These are phyloP conservation scores for Protonibea diacanthus DNA, from an alignment of 2,797 vertebrate genomes.

Conservation along the genomic window DNA sequence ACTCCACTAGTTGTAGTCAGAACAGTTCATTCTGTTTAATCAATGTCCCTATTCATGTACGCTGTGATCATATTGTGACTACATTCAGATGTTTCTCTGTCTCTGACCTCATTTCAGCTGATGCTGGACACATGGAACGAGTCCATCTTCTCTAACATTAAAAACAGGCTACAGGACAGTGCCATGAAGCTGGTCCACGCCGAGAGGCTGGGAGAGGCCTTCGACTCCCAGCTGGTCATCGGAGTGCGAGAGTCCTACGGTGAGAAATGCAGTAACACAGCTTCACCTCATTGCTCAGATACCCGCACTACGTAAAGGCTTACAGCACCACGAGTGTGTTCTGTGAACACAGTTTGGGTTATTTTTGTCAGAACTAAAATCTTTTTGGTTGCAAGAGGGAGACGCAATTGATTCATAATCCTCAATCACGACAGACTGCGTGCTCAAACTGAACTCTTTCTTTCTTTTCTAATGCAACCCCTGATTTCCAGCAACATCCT, in stretches of 20 bases:
- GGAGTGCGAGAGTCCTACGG: constrained; percentile 97
- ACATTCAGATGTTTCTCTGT: not conserved
- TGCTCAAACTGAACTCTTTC: not conserved
- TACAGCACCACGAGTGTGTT: not conserved
- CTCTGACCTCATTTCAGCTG: constrained; percentile 80
- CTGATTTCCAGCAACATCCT: too few relatives aligned
- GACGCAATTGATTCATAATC: not conserved
- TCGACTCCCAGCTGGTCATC: constrained; percentile 97
- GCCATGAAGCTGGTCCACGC: constrained; percentile 98
- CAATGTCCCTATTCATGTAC: not conserved
- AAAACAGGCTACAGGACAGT: constrained; percentile 96
- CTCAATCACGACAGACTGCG: too few relatives aligned
- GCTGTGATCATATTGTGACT: not conserved
- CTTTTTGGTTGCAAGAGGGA: not conserved
- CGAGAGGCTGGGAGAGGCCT: constrained; percentile 95
- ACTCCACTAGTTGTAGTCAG: too few relatives aligned
- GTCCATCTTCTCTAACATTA: constrained; percentile 99
- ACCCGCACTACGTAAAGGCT: not conserved
- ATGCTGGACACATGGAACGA: constrained; percentile 99
- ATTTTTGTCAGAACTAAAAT: not conserved
- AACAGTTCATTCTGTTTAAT: too few relatives aligned
- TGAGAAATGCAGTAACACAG: constrained; percentile 71
- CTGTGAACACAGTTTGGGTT: not conserved
- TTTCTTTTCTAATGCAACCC: too few relatives aligned
- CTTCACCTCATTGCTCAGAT: not conserved